A percentile compares a stretch with the other conserved stretches of the same genome.
Evolutionary conservation across 2,113 vertebrate species (phyloP).

Genomic region (Suncus etruscus): DNA sequence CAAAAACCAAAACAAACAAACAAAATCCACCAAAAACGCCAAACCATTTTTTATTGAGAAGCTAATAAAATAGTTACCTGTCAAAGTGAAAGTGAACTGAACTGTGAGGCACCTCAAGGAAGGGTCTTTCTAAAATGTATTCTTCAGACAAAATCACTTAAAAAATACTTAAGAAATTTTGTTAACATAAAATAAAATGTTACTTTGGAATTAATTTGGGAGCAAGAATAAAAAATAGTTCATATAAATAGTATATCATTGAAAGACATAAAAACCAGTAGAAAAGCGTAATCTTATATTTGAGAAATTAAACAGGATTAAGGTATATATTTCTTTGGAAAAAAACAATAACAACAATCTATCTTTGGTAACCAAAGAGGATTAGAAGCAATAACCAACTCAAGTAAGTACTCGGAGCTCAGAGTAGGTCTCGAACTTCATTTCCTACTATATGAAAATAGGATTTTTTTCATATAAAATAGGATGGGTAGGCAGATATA

Average conservation of each 20-base stretch:
- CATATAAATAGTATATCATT: not conserved
- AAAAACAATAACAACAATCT: not conserved
- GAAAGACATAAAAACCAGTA: constrained; percentile 20
- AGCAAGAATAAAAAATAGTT: not conserved
- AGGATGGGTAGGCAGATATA: no score
- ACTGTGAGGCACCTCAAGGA: not conserved
- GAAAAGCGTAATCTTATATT: not conserved
- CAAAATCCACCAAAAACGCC: no score
- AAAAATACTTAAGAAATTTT: no score
- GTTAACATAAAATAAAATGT: no score
- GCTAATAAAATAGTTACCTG: not conserved
- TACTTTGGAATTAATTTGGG: not conserved
- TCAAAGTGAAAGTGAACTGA: not conserved
- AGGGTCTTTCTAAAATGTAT: not conserved
- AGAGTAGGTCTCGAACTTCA: no score
- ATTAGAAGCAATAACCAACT: not conserved
- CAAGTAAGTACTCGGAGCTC: no score
- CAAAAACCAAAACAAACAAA: no score
- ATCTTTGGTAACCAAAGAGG: not conserved
- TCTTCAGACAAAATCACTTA: constrained; percentile 2
- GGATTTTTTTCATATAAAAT: no score
- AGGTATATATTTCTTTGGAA: not conserved
- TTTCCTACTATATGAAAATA: no score
- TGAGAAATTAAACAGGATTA: not conserved
- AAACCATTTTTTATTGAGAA: not conserved